Evolutionary conservation across 35 echinoderm and acorn worm species (phyloP).

Genomic region (Holothuria glaberrima): DNA sequence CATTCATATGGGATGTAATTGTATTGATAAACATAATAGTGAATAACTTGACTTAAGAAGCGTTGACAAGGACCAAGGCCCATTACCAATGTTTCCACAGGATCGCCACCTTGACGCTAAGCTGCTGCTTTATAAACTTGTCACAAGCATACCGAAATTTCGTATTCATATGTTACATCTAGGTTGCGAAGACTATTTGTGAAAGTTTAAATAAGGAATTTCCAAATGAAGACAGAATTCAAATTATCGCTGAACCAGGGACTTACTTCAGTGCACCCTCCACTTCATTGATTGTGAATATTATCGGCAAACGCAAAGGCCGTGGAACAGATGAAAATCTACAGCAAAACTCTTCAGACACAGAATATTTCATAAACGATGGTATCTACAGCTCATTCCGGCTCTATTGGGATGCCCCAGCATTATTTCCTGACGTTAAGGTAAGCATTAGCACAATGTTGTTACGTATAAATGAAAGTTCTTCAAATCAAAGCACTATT

Average conservation of each 20-base stretch:
- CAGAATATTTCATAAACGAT: constrained; percentile 34
- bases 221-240: neutral
- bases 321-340: neutral
- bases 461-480: too few relatives aligned
- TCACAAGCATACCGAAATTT: too few relatives aligned
- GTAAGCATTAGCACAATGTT: neutral
- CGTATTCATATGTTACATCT: too few relatives aligned
- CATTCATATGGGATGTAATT: too few relatives aligned
- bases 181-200: too few relatives aligned
- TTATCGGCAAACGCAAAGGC: neutral
- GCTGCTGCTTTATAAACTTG: too few relatives aligned
- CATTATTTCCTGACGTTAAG: neutral
- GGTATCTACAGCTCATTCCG: neutral
- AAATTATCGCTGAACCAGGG: constrained; percentile 35
- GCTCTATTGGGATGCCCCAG: neutral
- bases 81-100: too few relatives aligned
- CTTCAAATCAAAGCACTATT: too few relatives aligned
- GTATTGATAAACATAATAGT: too few relatives aligned
- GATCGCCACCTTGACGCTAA: too few relatives aligned
- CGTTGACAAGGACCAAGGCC: too few relatives aligned
- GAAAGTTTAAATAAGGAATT: constrained; percentile 9
- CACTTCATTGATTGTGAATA: neutral
- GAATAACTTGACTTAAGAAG: too few relatives aligned
- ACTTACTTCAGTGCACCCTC: neutral
- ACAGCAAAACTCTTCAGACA: neutral